Evolutionary conservation across 2,113 vertebrate species (phyloP), one percentile per base, ranked within the genome.

Genomic region (Oostethus manadensis): DNA sequence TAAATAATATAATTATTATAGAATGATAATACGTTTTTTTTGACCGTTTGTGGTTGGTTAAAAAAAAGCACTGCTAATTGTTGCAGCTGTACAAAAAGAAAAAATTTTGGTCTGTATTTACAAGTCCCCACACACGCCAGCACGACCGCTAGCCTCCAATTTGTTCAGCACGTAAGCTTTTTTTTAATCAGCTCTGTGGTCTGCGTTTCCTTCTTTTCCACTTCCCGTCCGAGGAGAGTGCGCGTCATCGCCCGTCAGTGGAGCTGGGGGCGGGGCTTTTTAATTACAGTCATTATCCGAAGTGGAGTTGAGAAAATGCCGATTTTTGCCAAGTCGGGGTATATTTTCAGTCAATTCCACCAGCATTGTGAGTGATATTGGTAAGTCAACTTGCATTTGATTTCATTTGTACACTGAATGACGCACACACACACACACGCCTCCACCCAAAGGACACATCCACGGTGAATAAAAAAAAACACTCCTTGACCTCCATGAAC

Each of bases 261-360:
- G 60, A 73, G 50, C 70, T 55, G 56, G 33, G n/a, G n/a, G n/a
- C n/a, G 51, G 66, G 29, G 6, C 68, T 81, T 70, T 87, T 84
- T 88, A 89, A 90, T 89, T 88, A 87, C 70, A 69, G 70, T 80
- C 79, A 87, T 89, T 87, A 86, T 72, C 74, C 43, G 15, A 71
- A 75, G 74, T 73, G 70, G 74, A 71, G 70, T 76, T 79, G 73
- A 7, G 5, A 33, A 33, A 26, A 2, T 26, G 23, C 23, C 5
- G 29, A 33, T 3, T 3, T 4, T 64, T 71, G 70, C 35, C 29
- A 54, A 38, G 79, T 81, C 81, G 62, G 62, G 73, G 75, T 83
- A 81, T 67, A 76, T 84, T 86, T 83, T 84, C 81, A 84, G 61
- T 51, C 8, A 3, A 33, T 33, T 33, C 8, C 29, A 33, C 5